A percentile compares a stretch with the other conserved stretches of the same genome.
These are phyloP conservation scores for Macrosteles quadrilineatus DNA, from an alignment of 1,140 invertebrate species.

Conservation along the genomic window DNA sequence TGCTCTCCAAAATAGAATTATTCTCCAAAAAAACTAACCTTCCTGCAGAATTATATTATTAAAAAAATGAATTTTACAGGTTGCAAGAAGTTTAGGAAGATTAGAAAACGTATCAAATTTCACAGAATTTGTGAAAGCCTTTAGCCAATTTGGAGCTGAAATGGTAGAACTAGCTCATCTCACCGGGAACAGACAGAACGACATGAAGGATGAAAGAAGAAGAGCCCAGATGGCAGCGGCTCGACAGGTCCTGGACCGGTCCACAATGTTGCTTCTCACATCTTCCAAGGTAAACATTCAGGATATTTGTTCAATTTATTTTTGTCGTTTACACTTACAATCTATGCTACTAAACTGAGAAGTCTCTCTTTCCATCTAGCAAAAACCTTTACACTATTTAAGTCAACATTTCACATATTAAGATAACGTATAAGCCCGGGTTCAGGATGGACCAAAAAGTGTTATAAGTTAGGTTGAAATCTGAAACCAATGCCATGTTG, in stretches of 20 bases:
- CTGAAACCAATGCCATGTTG: too few species aligned
- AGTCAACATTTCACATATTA: too few species aligned
- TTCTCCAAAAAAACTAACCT: too few species aligned
- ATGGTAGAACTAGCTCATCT: conserved; percentile 98
- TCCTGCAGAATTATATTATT: too few species aligned
- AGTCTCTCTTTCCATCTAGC: too few species aligned
- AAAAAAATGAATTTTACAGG: conserved; percentile 57
- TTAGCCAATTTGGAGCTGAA: conserved; percentile 96
- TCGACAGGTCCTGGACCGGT: conserved; percentile 90
- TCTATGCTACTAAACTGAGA: too few species aligned
- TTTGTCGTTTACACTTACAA: too few species aligned
- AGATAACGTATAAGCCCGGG: too few species aligned
- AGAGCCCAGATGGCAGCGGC: conserved; percentile 95
- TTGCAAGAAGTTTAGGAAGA: conserved; percentile 77
- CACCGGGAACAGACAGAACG: conserved; percentile 78
- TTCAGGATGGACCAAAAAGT: too few species aligned
- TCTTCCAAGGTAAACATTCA: conserved; percentile 92
- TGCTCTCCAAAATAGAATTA: too few species aligned
- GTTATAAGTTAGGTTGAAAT: too few species aligned
- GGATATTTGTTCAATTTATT: not conserved
- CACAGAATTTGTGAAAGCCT: conserved; percentile 98
- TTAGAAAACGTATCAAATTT: conserved; percentile 96
- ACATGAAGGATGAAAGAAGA: conserved; percentile 93
- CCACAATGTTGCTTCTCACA: conserved; percentile 97
- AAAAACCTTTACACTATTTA: too few species aligned